These are phyloP conservation scores for Drosophila kikkawai DNA, from an alignment of 1,140 invertebrate genomes.

Conservation along the genomic window DNA sequence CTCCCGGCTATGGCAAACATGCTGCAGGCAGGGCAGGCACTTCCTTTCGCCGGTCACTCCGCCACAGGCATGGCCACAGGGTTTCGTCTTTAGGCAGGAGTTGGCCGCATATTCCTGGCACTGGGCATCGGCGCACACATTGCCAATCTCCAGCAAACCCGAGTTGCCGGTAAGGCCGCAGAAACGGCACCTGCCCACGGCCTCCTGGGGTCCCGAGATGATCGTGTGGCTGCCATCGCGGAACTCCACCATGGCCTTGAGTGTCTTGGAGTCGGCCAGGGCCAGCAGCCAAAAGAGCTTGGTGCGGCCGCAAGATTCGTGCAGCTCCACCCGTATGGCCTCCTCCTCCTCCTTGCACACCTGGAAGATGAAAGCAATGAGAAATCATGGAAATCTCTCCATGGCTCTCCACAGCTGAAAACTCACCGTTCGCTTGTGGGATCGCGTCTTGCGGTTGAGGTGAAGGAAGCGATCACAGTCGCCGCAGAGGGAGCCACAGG, in stretches of 20 bases:
- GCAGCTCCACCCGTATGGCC: conserved; percentile 96
- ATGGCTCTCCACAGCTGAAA: no score
- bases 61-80: conserved; percentile 97
- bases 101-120: conserved; percentile 95
- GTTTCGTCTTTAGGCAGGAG: conserved; percentile 93
- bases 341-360: conserved; percentile 98
- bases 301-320: conserved; percentile 97
- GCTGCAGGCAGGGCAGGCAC: conserved; percentile 94
- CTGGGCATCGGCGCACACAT: conserved; percentile 96
- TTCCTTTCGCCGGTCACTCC: conserved; percentile 93
- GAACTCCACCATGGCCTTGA: conserved; percentile 98
- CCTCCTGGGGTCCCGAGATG: conserved; percentile 81
- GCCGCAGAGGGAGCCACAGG: conserved; percentile 96
- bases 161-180: conserved; percentile 94
- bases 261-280: conserved; percentile 95
- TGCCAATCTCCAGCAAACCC: conserved; percentile 95
- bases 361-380: conserved; percentile 7
- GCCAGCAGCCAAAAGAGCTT: conserved; percentile 98
- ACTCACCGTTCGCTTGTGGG: conserved; percentile 92
- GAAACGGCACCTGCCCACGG: conserved; percentile 94
- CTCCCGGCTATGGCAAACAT: conserved; percentile 76
- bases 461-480: conserved; percentile 98
- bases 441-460: conserved; percentile 93
- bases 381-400: background rate
- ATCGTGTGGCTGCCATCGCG: conserved; percentile 89